Evolutionary conservation across 2,888 invertebrate genomes (phyloP).

Genomic region (Belgica antarctica): DNA sequence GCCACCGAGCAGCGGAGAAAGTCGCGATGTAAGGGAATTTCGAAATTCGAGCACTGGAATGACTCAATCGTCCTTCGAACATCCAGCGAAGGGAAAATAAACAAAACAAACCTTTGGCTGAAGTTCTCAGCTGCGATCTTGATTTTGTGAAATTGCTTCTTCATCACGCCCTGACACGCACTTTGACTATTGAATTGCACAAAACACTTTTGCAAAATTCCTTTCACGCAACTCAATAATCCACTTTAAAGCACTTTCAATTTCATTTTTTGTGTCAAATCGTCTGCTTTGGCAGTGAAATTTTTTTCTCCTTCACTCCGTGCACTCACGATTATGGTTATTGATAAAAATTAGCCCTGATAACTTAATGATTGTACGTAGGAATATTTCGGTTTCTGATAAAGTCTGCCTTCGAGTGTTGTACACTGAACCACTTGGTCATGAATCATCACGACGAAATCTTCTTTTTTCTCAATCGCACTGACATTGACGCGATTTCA

Average conservation of each 20-base stretch:
- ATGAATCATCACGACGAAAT: conserved; percentile 19
- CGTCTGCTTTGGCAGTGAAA: too few relatives aligned
- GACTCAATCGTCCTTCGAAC: conserved; percentile 13
- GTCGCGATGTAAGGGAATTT: conserved; percentile 10
- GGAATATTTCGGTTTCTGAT: conserved; percentile 17
- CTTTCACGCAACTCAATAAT: conserved; percentile 23
- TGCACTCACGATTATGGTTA: conserved; percentile 35
- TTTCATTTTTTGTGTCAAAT: conserved; percentile 33
- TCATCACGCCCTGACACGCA: conserved; percentile 48
- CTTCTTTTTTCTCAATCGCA: conserved; percentile 27
- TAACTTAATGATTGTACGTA: conserved; percentile 28
- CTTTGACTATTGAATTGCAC: not conserved
- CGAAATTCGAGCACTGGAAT: conserved; percentile 26
- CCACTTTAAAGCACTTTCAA: conserved; percentile 38
- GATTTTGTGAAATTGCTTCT: conserved; percentile 55
- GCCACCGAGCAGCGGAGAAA: not conserved
- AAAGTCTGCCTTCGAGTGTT: not conserved
- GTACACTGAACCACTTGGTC: conserved; percentile 18
- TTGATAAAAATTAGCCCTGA: conserved; percentile 38
- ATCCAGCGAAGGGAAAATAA: conserved; percentile 20
- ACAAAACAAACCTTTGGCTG: conserved; percentile 46
- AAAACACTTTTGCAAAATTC: conserved; percentile 27
- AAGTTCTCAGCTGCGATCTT: conserved; percentile 55
- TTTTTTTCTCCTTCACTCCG: conserved; percentile 17
- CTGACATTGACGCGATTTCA: conserved; percentile 30